These are phyloP conservation scores for Acrobasis repandana DNA, from an alignment of 2,888 invertebrate species.

Conservation along the genomic window DNA sequence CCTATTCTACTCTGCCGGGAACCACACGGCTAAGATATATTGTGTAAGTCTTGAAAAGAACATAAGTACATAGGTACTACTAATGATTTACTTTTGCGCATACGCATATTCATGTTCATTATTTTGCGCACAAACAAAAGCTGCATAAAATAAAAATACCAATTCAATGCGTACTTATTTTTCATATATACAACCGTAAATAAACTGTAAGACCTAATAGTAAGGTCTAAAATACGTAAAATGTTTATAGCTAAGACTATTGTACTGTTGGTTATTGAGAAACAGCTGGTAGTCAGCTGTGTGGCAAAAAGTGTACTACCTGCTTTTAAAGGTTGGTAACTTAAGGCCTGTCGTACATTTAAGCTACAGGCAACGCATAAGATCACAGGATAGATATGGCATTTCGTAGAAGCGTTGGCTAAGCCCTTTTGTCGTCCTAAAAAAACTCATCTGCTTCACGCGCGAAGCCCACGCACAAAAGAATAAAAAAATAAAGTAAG, in stretches of 20 bases:
- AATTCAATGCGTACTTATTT: slow-evolving; percentile 1
- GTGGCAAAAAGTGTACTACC: slow-evolving; percentile 13
- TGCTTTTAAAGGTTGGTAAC: slow-evolving; percentile 1
- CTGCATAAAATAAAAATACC: background rate
- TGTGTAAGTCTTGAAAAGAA: background rate
- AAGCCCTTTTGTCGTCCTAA: too few species aligned
- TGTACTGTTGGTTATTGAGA: background rate
- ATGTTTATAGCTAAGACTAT: background rate
- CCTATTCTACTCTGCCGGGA: too few species aligned
- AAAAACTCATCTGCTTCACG: too few species aligned
- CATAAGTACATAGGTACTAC: background rate
- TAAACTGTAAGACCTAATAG: background rate
- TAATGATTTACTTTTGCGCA: background rate
- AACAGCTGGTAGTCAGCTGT: slow-evolving; percentile 16
- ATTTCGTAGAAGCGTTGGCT: too few species aligned
- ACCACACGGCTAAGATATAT: too few species aligned
- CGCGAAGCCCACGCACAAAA: too few species aligned
- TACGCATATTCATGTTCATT: background rate
- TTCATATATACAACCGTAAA: background rate
- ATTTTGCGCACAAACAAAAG: background rate
- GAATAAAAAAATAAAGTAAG: too few species aligned
- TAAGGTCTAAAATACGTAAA: background rate
- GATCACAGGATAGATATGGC: too few species aligned
- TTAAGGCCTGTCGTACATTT: background rate
- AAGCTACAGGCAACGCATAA: background rate